Base-by-base conservation (phyloP, 2,888 invertebrate genomes). In the Ophioninae sp. region DNA sequence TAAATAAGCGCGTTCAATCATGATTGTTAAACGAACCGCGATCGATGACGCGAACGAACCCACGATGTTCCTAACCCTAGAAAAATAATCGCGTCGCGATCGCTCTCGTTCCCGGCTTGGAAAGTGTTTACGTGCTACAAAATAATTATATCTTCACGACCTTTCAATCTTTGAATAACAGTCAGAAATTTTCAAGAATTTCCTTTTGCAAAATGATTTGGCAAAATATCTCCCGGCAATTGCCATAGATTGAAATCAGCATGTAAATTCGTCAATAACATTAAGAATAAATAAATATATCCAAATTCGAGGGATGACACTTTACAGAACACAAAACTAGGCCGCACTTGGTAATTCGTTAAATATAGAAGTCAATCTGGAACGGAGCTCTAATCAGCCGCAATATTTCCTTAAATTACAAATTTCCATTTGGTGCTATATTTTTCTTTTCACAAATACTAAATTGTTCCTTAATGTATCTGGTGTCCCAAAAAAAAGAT, bases 351-450 rank as follows among this genome's bases (percentile, higher is more conserved):
- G 50, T 68, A 50, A 68, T 44, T 17, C 23, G 73, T 61, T 67
- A 73, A 68, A 68, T 74, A 68, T 67, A 79, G 61, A 67, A 74
- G 59, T 59, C 67, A 67, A 73, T 79, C 59, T 30, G 44, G 57
- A 61, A 41, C 56, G 13, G 30, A 17, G 8, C 17, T 7, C 7
- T 37, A 37, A 70, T 21, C 79, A 59, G 59, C 39, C 17, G 73
- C 21, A 41, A 79, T 41, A 68, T 74, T 68, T 59, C 67, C 37
- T 10, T 59, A 79, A 74, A 75, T 21, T 75, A 37, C 17, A 57
- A 73, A 30, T n/a, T 7, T 59, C n/a, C 67, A 50, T 67, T 73
- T 59, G 65, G 20, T 39, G 21, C 41, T 37, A 72, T 41, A 56
- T 70, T 70, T 50, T 17, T 56, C 7, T 56, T 69, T 56, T 70